A percentile compares a stretch with the other conserved stretches of the same genome.
These are phyloP conservation scores for Indicator maculatus DNA, from an alignment of 2,113 vertebrate species.

Conservation along the genomic window DNA sequence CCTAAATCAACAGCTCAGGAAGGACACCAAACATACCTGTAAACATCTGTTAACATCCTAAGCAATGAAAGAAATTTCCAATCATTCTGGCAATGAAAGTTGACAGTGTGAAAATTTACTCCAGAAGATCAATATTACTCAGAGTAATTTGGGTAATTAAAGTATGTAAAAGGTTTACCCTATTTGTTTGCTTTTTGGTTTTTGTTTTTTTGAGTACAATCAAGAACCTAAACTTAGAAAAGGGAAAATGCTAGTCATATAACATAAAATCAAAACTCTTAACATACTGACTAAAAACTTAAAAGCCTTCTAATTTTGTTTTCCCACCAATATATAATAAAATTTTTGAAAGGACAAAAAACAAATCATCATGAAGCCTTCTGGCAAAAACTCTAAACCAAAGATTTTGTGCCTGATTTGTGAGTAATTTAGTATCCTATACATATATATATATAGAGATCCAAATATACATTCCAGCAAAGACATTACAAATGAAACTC, in stretches of 20 bases:
- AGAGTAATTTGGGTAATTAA: not conserved
- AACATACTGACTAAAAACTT: not conserved
- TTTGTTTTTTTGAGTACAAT: not conserved
- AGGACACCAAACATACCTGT: not conserved
- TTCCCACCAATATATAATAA: not conserved
- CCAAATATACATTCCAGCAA: constrained; percentile 23
- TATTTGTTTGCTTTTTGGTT: not conserved
- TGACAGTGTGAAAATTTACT: not conserved
- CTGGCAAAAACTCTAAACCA: not conserved
- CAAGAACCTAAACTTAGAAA: not conserved
- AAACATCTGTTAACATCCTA: not conserved
- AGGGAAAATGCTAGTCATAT: not conserved
- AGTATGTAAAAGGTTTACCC: not conserved
- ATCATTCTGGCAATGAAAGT: not conserved
- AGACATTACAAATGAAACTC: constrained; percentile 27
- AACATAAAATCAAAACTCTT: not conserved
- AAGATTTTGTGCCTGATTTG: not conserved
- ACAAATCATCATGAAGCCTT: not conserved
- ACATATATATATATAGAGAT: not conserved
- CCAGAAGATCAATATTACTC: not conserved
- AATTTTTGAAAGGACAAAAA: not conserved
- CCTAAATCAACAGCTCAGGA: not conserved
- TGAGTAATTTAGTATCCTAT: not conserved
- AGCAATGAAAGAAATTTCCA: not conserved
- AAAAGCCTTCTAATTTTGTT: not conserved